A percentile compares a stretch with the other conserved stretches of the same genome.
These are phyloP conservation scores for Ricordea florida DNA, from an alignment of 92 coral and sea anemone species.

Conservation along the genomic window DNA sequence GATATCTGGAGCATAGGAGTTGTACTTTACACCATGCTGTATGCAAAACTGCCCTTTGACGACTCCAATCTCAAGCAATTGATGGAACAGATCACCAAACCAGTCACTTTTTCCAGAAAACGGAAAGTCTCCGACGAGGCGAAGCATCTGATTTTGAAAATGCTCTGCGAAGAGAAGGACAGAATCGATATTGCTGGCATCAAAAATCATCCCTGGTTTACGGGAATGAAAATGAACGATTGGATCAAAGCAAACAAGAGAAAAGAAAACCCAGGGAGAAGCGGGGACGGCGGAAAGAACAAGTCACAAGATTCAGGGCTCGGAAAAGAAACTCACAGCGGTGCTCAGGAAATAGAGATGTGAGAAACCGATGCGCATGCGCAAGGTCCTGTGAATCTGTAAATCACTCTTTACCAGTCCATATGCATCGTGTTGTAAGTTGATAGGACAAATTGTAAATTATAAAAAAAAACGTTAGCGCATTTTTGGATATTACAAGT, in stretches of 20 bases:
- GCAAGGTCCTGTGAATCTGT: too few species aligned
- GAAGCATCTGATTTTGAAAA: conserved; percentile 77
- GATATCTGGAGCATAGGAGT: conserved; percentile 99
- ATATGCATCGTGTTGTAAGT: too few species aligned
- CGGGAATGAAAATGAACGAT: conserved; percentile 37
- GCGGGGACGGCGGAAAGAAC: too few species aligned
- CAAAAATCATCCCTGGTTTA: conserved; percentile 84
- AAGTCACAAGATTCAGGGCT: conserved; percentile 30
- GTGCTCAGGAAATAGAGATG: neutral
- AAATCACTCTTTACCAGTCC: too few species aligned
- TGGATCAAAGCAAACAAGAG: neutral
- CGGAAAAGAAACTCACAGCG: conserved; percentile 14
- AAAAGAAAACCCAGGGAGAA: neutral
- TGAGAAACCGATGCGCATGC: too few species aligned
- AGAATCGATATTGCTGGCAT: conserved; percentile 75
- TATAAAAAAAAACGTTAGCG: too few species aligned
- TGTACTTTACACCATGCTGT: conserved; percentile 93
- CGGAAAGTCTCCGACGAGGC: conserved; percentile 83
- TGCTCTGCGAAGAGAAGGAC: conserved; percentile 83
- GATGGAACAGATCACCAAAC: conserved; percentile 84
- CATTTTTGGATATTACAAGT: too few species aligned
- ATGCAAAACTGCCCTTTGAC: conserved; percentile 97
- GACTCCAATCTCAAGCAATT: conserved; percentile 89
- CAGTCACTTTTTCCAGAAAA: conserved; percentile 86
- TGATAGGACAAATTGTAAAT: too few species aligned